These are phyloP conservation scores for Cerastis leucographa DNA, from an alignment of 2,888 invertebrate genomes.

Conservation along the genomic window DNA sequence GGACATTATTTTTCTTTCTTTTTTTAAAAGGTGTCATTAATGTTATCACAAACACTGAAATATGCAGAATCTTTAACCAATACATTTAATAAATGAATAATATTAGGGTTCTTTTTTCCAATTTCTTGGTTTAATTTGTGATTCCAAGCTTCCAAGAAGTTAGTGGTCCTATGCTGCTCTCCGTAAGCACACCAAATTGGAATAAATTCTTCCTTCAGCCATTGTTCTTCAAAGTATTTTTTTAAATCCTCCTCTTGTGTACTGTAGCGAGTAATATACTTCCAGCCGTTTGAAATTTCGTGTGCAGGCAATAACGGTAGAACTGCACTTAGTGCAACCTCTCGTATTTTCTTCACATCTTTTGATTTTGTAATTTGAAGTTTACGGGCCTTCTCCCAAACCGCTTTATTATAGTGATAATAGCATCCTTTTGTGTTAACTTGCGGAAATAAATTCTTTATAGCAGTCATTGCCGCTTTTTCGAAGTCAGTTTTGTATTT, in stretches of 20 bases:
- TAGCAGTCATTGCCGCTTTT: slow-evolving; percentile 29
- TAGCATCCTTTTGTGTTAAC: slow-evolving; percentile 1
- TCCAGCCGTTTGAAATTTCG: slow-evolving; percentile 1
- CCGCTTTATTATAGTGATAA: background rate
- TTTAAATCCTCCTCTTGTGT: background rate
- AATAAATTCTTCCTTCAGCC: slow-evolving; percentile 1
- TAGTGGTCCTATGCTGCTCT: slow-evolving; percentile 10
- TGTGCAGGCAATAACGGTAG: background rate
- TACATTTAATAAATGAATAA: slow-evolving; percentile 21
- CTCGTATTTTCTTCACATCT: background rate
- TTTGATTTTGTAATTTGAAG: slow-evolving; percentile 1
- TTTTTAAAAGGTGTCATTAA: background rate
- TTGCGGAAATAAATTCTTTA: background rate
- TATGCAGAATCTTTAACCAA: slow-evolving; percentile 8
- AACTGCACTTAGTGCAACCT: slow-evolving; percentile 5
- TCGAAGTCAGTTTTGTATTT: slow-evolving; percentile 33
- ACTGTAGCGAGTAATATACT: slow-evolving; percentile 1
- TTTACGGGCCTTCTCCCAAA: slow-evolving; percentile 1
- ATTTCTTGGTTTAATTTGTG: slow-evolving; percentile 27
- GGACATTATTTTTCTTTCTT: background rate
- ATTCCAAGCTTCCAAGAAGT: slow-evolving; percentile 29
- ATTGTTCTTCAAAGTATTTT: slow-evolving; percentile 4
- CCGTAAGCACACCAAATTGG: slow-evolving; percentile 1
- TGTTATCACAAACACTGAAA: slow-evolving; percentile 1
- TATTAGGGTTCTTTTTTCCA: slow-evolving; percentile 28